A percentile compares a stretch with the other conserved stretches of the same genome.
phyloP scores from a whole-genome alignment of 2,888 invertebrate genomes.

The Scaptomyza reducta region DNA sequence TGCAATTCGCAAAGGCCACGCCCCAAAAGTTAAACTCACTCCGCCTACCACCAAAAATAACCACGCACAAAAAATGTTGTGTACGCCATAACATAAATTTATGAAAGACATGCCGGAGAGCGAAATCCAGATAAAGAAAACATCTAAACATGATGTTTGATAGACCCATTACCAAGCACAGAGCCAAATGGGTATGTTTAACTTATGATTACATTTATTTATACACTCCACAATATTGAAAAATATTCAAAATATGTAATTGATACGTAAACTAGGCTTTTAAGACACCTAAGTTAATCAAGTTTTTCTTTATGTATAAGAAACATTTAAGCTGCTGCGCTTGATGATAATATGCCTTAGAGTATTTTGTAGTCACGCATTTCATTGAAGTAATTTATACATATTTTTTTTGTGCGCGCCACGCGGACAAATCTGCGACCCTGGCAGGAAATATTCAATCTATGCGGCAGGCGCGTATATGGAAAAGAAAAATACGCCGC shows the following conservation, averaged over 20 bases:
- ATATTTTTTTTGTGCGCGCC: slow-evolving; percentile 24
- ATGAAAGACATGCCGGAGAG: slow-evolving; percentile 34
- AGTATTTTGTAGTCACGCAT: slow-evolving; percentile 6
- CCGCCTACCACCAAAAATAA: slow-evolving; percentile 8
- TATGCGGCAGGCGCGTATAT: slow-evolving; percentile 62
- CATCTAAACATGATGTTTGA: slow-evolving; percentile 38
- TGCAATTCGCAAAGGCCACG: no score
- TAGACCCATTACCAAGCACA: slow-evolving; percentile 7
- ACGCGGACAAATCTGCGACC: slow-evolving; percentile 62
- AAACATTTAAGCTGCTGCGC: neutral
- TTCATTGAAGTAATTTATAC: neutral
- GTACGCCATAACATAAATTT: slow-evolving; percentile 52
- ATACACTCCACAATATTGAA: neutral
- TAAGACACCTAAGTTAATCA: neutral
- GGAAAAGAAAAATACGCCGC: slow-evolving; percentile 26
- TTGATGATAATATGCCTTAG: slow-evolving; percentile 2
- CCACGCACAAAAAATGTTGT: slow-evolving; percentile 15
- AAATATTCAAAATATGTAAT: neutral
- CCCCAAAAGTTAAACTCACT: slow-evolving; percentile 51
- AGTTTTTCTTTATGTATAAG: neutral
- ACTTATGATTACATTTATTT: neutral
- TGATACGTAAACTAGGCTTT: no score
- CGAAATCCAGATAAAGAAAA: slow-evolving; percentile 11
- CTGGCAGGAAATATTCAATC: slow-evolving; percentile 73
- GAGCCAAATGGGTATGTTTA: neutral